These are phyloP conservation scores for Sinhomidia bicolor DNA, from an alignment of 2,888 invertebrate genomes.

Conservation along the genomic window DNA sequence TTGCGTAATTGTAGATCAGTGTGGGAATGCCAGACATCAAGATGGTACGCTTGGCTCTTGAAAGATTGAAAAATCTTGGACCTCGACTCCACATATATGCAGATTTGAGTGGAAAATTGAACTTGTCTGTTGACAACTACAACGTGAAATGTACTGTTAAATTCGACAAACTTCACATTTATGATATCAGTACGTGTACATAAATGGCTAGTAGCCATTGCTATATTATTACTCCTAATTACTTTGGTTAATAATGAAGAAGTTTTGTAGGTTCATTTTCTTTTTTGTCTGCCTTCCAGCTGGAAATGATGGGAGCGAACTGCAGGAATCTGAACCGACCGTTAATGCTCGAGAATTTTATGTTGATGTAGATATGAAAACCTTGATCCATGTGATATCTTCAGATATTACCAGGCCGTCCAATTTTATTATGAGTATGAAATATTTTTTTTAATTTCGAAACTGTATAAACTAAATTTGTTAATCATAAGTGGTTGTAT, in stretches of 20 bases:
- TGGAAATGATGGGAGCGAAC: conserved; percentile 29
- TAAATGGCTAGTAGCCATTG: too few relatives aligned
- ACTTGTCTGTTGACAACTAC: conserved; percentile 90
- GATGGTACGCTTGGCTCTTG: conserved; percentile 89
- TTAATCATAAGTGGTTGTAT: too few relatives aligned
- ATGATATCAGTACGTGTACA: conserved; percentile 60
- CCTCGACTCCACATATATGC: conserved; percentile 88
- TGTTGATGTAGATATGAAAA: conserved; percentile 76
- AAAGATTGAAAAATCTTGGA: conserved; percentile 91
- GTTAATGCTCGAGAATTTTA: conserved; percentile 7
- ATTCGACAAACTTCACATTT: conserved; percentile 86
- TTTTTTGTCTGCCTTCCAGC: too few relatives aligned
- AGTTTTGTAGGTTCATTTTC: too few relatives aligned
- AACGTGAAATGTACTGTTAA: conserved; percentile 91
- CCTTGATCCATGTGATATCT: conserved; percentile 68
- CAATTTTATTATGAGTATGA: conserved; percentile 69
- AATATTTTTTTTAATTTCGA: too few relatives aligned
- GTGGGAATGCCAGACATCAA: conserved; percentile 90
- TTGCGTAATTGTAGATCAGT: conserved; percentile 85
- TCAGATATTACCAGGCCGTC: conserved; percentile 71
- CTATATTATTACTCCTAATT: too few relatives aligned
- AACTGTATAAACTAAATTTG: too few relatives aligned
- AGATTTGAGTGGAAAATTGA: conserved; percentile 87
- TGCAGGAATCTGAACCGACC: not conserved
- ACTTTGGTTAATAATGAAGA: too few relatives aligned